These are phyloP conservation scores for Myoxocephalus aenaeus DNA, from an alignment of 2,797 vertebrate genomes.

Conservation along the genomic window DNA sequence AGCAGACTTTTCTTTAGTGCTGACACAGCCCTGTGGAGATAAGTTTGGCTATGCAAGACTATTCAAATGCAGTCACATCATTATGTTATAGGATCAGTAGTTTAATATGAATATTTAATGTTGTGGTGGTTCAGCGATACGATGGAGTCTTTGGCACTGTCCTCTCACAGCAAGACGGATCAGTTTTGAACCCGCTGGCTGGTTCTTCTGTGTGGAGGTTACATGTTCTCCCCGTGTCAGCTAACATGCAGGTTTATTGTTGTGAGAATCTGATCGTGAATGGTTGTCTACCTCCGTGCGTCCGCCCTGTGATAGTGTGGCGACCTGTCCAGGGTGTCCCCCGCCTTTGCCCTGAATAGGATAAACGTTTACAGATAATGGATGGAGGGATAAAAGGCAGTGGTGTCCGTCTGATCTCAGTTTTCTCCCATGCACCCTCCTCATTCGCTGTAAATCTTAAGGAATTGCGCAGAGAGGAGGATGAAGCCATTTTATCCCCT, in stretches of 20 bases:
- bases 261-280: background rate
- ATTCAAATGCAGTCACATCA: constrained; percentile 8
- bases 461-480: constrained; percentile 39
- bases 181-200: background rate
- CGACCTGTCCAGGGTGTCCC: background rate
- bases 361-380: background rate
- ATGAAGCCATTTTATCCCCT: constrained; percentile 66
- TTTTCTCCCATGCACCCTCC: constrained; percentile 29
- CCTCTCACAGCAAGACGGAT: background rate
- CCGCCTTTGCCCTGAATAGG: background rate
- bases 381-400: constrained; percentile 1
- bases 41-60: background rate
- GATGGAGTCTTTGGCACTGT: background rate
- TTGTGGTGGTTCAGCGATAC: background rate
- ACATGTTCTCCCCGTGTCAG: background rate
- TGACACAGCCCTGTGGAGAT: background rate
- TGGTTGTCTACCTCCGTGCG: background rate
- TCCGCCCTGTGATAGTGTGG: background rate
- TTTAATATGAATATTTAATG: constrained; percentile 3
- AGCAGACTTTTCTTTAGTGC: background rate
- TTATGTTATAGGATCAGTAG: constrained; percentile 1
- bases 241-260: background rate
- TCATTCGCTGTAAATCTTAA: constrained; percentile 61
- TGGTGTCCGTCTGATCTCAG: constrained; percentile 36
- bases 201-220: background rate